Evolutionary conservation across 2,113 vertebrate species (phyloP), one percentile per base, ranked within the genome.

Genomic region (Symphodus melops): DNA sequence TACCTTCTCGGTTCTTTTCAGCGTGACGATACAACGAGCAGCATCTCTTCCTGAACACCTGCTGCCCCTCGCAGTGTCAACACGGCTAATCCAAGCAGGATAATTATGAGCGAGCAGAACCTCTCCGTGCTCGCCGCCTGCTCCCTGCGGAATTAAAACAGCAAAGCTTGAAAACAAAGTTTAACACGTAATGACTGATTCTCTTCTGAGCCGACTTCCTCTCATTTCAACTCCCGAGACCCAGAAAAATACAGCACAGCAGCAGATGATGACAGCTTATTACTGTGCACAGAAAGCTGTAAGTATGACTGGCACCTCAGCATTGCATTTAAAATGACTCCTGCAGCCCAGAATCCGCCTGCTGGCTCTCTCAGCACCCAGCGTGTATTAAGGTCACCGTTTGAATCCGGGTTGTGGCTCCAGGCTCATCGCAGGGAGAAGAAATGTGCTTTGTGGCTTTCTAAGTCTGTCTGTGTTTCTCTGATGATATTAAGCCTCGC

Each of bases 401-500:
- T 86, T 80, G 20, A 36, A 85, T 85, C 77, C 0, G 56, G 72
- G 42, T 21, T 41, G 60, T 59, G 20, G 61, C 81, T 86, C 48
- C 48, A 37, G 56, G 84, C 66, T 77, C 74, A 12, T 3, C 42
- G 49, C 33, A 8, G 25, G 36, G 36, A 51, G 58, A 33, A 33
- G 53, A 61, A 65, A 57, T 33, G 13, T 14, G 21, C 66, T 54
- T 20, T 51, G 23, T 71, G 9, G 2, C 56, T 75, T 33, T 33
- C 17, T 42, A 11, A 56, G 41, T 75, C 12, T 21, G 59, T 65
- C 57, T 48, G 20, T 53, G 57, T 25, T 42, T 82, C 63, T 75
- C 62, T 86, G 75, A 80, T 85, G 33, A 72, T 66, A 74, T 80
- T 83, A 67, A 74, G 68, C 76, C 72, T 67, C 75, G 17, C 21